Base-by-base conservation (phyloP, 2,888 invertebrate species). In the Orthosia incerta region DNA sequence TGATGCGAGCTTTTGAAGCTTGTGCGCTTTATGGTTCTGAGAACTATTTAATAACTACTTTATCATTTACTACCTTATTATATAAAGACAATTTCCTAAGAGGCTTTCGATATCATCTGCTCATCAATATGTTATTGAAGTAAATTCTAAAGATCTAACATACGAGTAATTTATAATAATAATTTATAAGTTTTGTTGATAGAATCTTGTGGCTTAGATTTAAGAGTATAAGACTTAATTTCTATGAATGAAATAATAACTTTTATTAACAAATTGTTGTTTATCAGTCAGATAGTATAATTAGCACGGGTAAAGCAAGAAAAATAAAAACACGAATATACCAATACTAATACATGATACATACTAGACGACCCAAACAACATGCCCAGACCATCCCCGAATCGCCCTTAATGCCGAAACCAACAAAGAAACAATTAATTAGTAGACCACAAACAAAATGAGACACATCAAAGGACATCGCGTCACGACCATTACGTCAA, bases 401-500 rank as follows among this genome's bases (percentile, higher is more conserved):
- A 67, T 55, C 45, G 50, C 46, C 53, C 61, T 74, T 18, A 80
- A 45, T 48, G 60, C n/a, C 48, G 15, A 69, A 74, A 69, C n/a
- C 16, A 64, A 68, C 68, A 74, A 80, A 83, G 79, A 67, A 56
- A 76, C 51, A 70, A 57, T 83, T 74, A 80, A 86, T 75, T 77
- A 79, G 85, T 84, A 76, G 78, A 81, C 75, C 76, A 74, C 81
- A 77, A 72, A 80, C 80, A 84, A 86, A 86, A 85, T 81, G 76
- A 81, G 74, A 82, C 76, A 80, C 86, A 89, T 89, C 89, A 89
- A 89, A 89, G 80, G 88, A 80, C 81, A 81, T 71, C 59, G 82
- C 83, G 83, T 84, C 82, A 81, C 78, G 79, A 66, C 83, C 83
- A 84, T 84, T 82, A 81, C 78, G 79, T 65, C 63, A 68, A 75